A percentile compares a stretch with the other conserved stretches of the same genome.
phyloP scores from a whole-genome alignment of 2,113 vertebrate genomes.

The Otolemur garnettii region DNA sequence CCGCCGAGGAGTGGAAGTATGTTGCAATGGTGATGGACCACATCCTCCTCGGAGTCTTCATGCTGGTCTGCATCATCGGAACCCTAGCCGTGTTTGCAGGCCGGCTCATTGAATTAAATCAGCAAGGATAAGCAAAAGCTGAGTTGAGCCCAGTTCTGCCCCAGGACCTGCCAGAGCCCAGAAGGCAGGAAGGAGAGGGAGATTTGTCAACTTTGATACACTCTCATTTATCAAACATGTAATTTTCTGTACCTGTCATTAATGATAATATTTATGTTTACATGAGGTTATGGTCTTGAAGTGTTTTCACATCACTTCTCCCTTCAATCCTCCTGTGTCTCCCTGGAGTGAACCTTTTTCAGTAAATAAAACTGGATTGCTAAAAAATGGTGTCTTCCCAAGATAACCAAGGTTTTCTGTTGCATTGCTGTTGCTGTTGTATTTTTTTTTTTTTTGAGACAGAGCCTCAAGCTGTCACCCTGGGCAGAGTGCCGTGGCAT shows the following conservation, averaged over 20 bases:
- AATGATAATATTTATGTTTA: not conserved
- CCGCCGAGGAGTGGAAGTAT: slow-evolving; percentile 98
- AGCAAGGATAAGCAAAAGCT: slow-evolving; percentile 88
- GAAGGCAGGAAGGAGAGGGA: not conserved
- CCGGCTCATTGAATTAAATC: slow-evolving; percentile 96
- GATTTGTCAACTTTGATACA: not conserved
- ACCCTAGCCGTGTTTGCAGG: slow-evolving; percentile 96
- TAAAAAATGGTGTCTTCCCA: not conserved
- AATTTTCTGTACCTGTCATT: not conserved
- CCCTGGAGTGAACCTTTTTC: not conserved
- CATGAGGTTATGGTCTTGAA: not conserved
- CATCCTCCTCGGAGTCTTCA: slow-evolving; percentile 97
- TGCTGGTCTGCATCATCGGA: slow-evolving; percentile 97
- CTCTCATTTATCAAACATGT: not conserved
- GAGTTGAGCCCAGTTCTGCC: slow-evolving; percentile 12
- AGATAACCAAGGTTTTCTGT: slow-evolving; percentile 22
- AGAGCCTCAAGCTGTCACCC: no score
- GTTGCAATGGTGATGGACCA: slow-evolving; percentile 99
- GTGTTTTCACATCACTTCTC: not conserved
- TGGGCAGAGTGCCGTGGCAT: no score
- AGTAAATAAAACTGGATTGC: not conserved
- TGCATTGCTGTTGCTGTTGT: not conserved
- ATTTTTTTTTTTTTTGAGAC: not conserved
- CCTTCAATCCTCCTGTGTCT: not conserved
- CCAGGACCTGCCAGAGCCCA: not conserved